A percentile compares a stretch with the other conserved stretches of the same genome.
These are phyloP conservation scores for Varanus komodoensis DNA, from an alignment of 2,113 vertebrate species.

Conservation along the genomic window DNA sequence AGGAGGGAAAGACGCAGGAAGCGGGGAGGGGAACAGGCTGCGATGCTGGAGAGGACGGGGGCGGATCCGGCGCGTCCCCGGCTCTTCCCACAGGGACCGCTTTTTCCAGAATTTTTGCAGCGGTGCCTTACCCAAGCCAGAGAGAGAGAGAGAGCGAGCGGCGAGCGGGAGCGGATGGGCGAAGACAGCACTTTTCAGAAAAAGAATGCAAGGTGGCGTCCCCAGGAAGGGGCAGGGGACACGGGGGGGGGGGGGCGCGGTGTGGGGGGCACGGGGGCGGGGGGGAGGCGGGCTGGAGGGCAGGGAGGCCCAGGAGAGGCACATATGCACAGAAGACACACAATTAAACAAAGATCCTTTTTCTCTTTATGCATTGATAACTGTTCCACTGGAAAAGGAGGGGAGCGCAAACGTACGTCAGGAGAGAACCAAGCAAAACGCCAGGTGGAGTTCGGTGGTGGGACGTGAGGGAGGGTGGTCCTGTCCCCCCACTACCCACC, in stretches of 20 bases:
- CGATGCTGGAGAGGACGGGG: neutral
- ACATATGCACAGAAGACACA: conserved; percentile 89
- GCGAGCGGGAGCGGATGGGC: neutral
- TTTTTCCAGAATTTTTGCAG: conserved; percentile 68
- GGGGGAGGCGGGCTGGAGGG: neutral
- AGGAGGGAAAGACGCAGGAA: neutral
- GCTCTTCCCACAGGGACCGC: conserved; percentile 55
- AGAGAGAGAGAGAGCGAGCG: neutral
- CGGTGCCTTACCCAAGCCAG: conserved; percentile 80
- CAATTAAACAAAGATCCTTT: conserved; percentile 76
- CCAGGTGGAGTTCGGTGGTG: neutral
- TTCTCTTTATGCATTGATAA: conserved; percentile 72
- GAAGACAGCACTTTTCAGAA: neutral
- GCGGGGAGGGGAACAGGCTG: neutral
- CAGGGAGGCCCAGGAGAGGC: conserved; percentile 36
- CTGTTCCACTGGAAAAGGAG: conserved; percentile 60
- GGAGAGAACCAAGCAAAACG: neutral
- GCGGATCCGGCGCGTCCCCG: neutral
- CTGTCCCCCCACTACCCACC: neutral
- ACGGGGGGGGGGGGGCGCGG: neutral
- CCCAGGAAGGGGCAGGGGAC: conserved; percentile 25
- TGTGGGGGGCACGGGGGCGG: neutral
- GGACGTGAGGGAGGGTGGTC: neutral
- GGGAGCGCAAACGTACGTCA: conserved; percentile 34
- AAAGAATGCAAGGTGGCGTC: neutral